These are phyloP conservation scores for Agriopis aurantiaria DNA, from an alignment of 2,888 invertebrate genomes.

Conservation along the genomic window DNA sequence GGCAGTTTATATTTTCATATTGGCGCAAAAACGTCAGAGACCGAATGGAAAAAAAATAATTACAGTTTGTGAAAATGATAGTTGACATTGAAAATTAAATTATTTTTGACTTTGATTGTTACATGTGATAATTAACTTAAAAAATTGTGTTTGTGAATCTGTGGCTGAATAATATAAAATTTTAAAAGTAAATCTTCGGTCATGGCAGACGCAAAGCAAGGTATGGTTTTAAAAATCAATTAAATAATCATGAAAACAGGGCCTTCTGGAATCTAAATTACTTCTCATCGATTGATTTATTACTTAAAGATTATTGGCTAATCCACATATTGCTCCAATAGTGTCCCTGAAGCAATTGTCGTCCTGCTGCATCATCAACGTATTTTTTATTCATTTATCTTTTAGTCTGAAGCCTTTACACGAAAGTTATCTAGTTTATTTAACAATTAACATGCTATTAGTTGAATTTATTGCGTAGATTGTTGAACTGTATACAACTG, in stretches of 20 bases:
- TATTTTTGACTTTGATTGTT: neutral
- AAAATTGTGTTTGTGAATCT: neutral
- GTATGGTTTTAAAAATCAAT: conserved; percentile 61
- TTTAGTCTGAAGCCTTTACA: conserved; percentile 22
- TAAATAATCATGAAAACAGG: neutral
- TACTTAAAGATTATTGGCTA: neutral
- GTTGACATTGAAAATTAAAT: neutral
- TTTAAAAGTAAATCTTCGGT: conserved; percentile 53
- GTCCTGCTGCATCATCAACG: conserved; percentile 69
- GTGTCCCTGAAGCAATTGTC: conserved; percentile 16
- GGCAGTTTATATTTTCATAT: too few species aligned
- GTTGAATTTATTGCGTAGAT: neutral
- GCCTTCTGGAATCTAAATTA: neutral
- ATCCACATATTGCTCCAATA: neutral
- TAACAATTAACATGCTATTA: neutral
- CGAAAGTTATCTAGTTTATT: conserved; percentile 3
- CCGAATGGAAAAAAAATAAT: neutral
- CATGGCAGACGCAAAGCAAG: conserved; percentile 86
- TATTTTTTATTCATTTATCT: conserved; percentile 56
- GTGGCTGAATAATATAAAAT: neutral
- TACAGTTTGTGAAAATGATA: neutral
- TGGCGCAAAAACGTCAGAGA: too few species aligned
- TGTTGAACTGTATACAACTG: neutral
- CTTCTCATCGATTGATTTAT: neutral
- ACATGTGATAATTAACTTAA: neutral